Evolutionary conservation across 2,797 vertebrate genomes (phyloP).

Genomic region (Threskiornis aethiopicus): DNA sequence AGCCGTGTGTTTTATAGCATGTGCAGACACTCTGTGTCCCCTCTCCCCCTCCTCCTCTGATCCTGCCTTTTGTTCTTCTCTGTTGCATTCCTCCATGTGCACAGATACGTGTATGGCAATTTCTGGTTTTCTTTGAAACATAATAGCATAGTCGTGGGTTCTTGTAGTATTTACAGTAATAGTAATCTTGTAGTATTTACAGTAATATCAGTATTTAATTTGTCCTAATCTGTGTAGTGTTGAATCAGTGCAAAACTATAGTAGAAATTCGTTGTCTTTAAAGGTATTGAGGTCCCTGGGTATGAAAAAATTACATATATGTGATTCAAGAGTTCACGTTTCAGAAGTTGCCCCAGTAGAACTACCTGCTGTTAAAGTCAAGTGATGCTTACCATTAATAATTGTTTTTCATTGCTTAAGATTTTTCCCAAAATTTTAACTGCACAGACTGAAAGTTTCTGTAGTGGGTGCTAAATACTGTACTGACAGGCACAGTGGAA

Average conservation of each 20-base stretch:
- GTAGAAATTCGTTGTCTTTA: background rate
- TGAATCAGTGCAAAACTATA: background rate
- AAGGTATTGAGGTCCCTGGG: background rate
- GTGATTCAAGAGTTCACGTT: background rate
- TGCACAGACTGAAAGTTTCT: background rate
- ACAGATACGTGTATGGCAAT: background rate
- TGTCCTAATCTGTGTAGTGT: background rate
- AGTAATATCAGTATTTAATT: background rate
- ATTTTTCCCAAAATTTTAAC: background rate
- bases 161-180: too few relatives aligned
- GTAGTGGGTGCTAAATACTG: background rate
- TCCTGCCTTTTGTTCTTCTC: background rate
- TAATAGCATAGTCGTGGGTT: rapidly evolving
- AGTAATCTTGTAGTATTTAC: too few relatives aligned
- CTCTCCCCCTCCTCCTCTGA: background rate
- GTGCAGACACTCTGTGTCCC: background rate
- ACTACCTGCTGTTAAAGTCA: background rate
- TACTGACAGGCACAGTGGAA: background rate
- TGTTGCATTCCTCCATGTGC: background rate
- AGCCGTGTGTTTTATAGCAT: background rate
- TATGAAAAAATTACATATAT: background rate
- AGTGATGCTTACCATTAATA: background rate
- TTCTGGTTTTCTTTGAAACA: background rate
- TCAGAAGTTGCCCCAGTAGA: background rate
- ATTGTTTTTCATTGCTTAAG: background rate